phyloP scores from a whole-genome alignment of 2,888 invertebrate species.

The Conomelus anceps region DNA sequence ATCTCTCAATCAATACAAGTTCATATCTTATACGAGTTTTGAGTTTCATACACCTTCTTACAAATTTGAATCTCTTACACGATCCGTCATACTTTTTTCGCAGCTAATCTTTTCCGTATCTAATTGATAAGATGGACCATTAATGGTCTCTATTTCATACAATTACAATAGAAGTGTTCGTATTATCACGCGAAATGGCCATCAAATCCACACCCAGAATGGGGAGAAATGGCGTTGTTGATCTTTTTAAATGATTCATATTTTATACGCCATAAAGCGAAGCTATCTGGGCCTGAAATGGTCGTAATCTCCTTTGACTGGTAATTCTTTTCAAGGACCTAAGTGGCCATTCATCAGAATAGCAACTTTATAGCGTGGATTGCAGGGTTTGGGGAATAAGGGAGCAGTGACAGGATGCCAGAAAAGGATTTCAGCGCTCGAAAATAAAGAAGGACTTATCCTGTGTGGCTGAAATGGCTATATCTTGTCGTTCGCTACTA shows the following conservation, averaged over 20 bases:
- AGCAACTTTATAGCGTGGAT: background rate
- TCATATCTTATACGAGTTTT: no score
- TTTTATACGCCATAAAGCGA: conserved; percentile 1
- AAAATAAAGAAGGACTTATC: no score
- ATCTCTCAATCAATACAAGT: no score
- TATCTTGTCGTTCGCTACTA: background rate
- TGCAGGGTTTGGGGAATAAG: background rate
- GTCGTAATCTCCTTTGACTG: background rate
- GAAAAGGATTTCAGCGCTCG: background rate
- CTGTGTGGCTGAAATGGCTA: no score
- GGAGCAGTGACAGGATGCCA: background rate
- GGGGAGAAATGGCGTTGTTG: background rate
- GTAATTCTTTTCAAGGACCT: background rate
- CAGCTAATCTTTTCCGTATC: background rate
- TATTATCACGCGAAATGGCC: background rate
- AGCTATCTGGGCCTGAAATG: background rate
- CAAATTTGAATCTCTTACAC: background rate
- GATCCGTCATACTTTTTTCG: background rate
- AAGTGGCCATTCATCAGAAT: background rate
- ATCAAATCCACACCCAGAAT: background rate
- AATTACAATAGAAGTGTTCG: background rate
- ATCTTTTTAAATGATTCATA: conserved; percentile 6
- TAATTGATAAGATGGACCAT: background rate
- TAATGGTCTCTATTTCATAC: background rate
- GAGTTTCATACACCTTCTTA: no score